Evolutionary conservation across 2,113 vertebrate genomes (phyloP), one percentile per base, ranked within the genome.

Genomic region (Arvicanthis niloticus): DNA sequence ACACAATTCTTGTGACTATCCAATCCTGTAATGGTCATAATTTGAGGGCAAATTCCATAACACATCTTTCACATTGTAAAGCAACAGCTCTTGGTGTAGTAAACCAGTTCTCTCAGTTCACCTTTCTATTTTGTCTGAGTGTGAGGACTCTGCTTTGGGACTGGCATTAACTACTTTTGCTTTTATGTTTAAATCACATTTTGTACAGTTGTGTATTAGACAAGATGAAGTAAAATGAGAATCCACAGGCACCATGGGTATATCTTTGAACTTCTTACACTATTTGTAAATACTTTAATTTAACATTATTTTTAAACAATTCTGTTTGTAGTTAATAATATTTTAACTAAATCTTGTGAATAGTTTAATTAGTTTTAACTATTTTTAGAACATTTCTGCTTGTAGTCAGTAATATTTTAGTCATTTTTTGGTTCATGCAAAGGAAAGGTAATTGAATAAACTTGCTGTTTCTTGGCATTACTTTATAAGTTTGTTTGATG

Each of bases 231-330:
- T 11, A 73, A 81, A 65, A 19, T 42, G 17, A 17, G 7, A 45
- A 67, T 2, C n/a, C 12, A 16, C 5, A 3, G 1, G 6, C n/a
- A 72, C 0, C 0, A 16, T 34, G 2, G 16, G 4, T 24, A 5
- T 60, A 2, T 34, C 16, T 75, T 80, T 84, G 40, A 1, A 4
- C 9, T 80, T 5, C 0, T n/a, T 76, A 10, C 3, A 13, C 13
- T 53, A 7, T 26, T 17, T 48, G 29, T 0, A 4, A 31, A 15
- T 31, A 34, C 15, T 53, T 6, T 45, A 48, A 2, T 37, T 70
- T 82, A n/a, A 45, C 1, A 13, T 16, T 29, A 40, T 31, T 29
- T 68, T 88, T n/a, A 34, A 68, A 68, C 12, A 34, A 15, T 34
- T 68, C 12, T 68, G 12, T 15, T 15, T 5, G 5, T 68, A 68